Conservation (phyloP, 2,113 vertebrate species). For the Pleuronectes platessa region DNA sequence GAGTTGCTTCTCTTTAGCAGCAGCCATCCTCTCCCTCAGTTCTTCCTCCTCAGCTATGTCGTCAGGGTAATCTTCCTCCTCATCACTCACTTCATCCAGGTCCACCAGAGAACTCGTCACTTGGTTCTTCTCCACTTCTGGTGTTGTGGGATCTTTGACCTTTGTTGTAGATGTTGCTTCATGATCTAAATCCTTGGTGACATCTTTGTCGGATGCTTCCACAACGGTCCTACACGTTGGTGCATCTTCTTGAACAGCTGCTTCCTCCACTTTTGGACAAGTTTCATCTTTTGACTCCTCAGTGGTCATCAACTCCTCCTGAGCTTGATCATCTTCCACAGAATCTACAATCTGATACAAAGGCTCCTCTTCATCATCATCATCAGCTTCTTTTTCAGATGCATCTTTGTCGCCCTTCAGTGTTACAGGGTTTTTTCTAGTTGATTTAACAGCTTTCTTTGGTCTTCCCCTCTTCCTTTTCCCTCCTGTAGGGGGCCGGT, state of each 20-base stretch:
- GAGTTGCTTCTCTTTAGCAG: not conserved
- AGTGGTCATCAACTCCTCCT: conserved; percentile 7
- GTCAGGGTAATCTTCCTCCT: conserved; percentile 85
- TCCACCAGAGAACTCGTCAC: conserved; percentile 75
- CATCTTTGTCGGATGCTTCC: not conserved
- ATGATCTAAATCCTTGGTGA: not conserved
- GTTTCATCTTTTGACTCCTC: not conserved
- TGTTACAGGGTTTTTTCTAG: not conserved
- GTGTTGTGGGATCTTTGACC: not conserved
- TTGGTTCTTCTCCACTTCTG: not conserved
- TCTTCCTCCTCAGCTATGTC: conserved; percentile 84
- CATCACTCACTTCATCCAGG: conserved; percentile 89
- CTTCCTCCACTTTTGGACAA: not conserved
- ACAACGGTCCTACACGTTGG: no score
- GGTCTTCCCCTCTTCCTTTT: not conserved
- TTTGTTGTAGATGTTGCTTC: not conserved
- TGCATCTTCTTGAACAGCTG: not conserved
- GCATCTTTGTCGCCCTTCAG: no score
- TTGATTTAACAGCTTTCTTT: not conserved
- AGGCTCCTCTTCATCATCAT: not conserved
- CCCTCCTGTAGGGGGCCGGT: not conserved
- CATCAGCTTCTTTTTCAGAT: no score
- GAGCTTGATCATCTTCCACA: conserved; percentile 45
- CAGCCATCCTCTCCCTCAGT: conserved; percentile 29
- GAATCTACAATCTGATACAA: conserved; percentile 54